These are phyloP conservation scores for Leptinotarsa lineolata DNA, from an alignment of 1,140 invertebrate genomes.

Conservation along the genomic window DNA sequence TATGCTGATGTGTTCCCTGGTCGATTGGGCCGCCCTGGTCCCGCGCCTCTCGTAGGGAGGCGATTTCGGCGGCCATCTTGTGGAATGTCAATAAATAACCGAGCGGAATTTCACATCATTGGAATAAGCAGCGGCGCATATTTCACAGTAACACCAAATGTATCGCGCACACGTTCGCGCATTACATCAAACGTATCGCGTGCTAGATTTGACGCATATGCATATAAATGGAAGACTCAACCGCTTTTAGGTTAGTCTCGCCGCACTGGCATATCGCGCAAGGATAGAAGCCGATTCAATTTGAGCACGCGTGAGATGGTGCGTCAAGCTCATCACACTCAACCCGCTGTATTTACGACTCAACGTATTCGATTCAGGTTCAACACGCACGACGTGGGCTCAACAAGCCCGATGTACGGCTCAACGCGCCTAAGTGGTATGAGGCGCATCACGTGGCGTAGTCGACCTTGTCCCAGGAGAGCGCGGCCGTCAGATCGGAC, in stretches of 20 bases:
- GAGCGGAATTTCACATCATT: slow-evolving; percentile 52
- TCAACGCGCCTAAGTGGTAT: background rate
- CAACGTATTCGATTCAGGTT: too few species aligned
- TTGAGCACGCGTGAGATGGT: too few species aligned
- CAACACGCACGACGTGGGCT: background rate
- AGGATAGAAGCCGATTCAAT: too few species aligned
- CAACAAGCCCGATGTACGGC: background rate
- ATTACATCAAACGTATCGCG: background rate
- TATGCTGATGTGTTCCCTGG: slow-evolving; percentile 46
- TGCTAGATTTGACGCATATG: too few species aligned
- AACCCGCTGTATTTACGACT: too few species aligned
- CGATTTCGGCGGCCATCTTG: slow-evolving; percentile 49
- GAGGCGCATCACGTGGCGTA: slow-evolving; percentile 63
- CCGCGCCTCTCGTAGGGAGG: slow-evolving; percentile 45
- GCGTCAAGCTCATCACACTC: too few species aligned
- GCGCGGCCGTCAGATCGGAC: slow-evolving; percentile 58
- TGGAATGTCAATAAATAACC: slow-evolving; percentile 54
- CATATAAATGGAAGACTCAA: too few species aligned
- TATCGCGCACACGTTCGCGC: background rate
- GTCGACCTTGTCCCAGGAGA: slow-evolving; percentile 67
- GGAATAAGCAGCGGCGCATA: slow-evolving; percentile 44
- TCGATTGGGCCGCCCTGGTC: slow-evolving; percentile 51
- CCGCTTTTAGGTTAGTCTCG: too few species aligned
- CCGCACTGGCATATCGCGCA: too few species aligned
- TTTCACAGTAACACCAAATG: background rate